Base-by-base conservation (phyloP, 2,888 invertebrate genomes). In the Caenorhabditis sp. region DNA sequence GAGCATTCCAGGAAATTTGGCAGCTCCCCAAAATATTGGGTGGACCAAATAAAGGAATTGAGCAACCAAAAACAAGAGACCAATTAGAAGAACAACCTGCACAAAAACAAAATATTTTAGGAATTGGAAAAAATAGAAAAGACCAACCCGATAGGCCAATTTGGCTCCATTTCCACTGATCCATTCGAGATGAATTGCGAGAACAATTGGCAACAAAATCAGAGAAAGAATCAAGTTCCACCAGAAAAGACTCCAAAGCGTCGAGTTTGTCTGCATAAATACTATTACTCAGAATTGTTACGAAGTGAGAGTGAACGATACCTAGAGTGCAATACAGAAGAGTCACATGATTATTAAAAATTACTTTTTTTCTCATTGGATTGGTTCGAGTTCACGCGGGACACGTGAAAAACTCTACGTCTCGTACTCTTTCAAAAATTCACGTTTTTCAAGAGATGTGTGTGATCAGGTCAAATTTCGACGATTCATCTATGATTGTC, bases 41-140 rank as follows among this genome's bases (percentile, higher is more conserved):
- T 79, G 77, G 17, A 85, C 74, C 31, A 86, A 81, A 61, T 81
- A 82, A 50, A 84, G 73, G 63, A 86, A 77, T 76, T 86, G 85
- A 23, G 75, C 77, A 37, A 85, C 64, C 26, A 74, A 76, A 63
- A 85, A 83, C 10, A 85, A 43, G 10, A 84, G 77, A 31, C 82
- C 77, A 26, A 81, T 67, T 17, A 79, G 58, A 24, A 85, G 69
- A 14, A 83, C 69, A 2, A 71, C 66, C 83, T 83, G 27, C 73
- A 76, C 36, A 14, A 19, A 24, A 24, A 24, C 4, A 27, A 19
- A 23, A 23, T 26, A n/a, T n/a, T n/a, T n/a, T n/a, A n/a, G 8
- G 17, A 17, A 55, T n/a, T n/a, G n/a, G n/a, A n/a, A n/a, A n/a
- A n/a, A n/a, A n/a, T n/a, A n/a, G n/a, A n/a, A 12, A 4, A 14